phyloP scores from a whole-genome alignment of 2,113 vertebrate species.

The Gnathonemus longibarbis region DNA sequence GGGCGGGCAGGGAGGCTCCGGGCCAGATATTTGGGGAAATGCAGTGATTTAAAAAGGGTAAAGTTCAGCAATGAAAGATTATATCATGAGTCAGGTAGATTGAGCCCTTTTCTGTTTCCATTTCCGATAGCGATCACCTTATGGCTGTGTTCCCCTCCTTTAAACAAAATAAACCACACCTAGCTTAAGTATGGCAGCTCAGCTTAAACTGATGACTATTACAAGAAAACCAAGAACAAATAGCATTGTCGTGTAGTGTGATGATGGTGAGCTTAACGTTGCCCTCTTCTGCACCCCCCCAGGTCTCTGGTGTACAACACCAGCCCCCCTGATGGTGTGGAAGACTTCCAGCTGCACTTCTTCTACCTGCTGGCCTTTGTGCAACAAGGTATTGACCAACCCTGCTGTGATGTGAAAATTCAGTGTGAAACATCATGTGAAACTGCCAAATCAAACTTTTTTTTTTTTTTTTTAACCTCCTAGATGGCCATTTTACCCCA shows the following conservation, averaged over 20 bases:
- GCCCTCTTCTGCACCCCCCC: background rate
- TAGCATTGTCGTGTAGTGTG: background rate
- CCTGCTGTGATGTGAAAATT: background rate
- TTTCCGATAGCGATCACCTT: background rate
- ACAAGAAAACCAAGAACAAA: background rate
- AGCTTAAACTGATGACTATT: background rate
- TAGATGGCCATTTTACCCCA: slow-evolving; percentile 50
- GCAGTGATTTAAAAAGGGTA: background rate
- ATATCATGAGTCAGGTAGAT: background rate
- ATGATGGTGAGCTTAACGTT: background rate
- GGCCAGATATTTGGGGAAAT: background rate
- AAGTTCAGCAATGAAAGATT: background rate
- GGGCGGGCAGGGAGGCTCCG: background rate
- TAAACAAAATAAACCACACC: background rate
- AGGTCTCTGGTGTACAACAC: slow-evolving; percentile 61
- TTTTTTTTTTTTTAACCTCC: background rate
- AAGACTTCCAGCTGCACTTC: slow-evolving; percentile 61
- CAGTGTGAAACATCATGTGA: background rate
- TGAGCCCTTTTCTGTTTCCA: background rate
- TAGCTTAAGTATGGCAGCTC: background rate
- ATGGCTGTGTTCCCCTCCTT: background rate
- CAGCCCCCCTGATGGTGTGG: slow-evolving; percentile 45
- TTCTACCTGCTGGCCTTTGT: slow-evolving; percentile 75
- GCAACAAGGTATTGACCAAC: slow-evolving; percentile 58
- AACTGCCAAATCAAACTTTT: background rate